Percentiles rank a stretch among this genome's conserved stretches.
Evolutionary conservation across 30 jellyfish, hydroid and myxozoan species (phyloP).

Genomic region (Rhopilema esculentum): DNA sequence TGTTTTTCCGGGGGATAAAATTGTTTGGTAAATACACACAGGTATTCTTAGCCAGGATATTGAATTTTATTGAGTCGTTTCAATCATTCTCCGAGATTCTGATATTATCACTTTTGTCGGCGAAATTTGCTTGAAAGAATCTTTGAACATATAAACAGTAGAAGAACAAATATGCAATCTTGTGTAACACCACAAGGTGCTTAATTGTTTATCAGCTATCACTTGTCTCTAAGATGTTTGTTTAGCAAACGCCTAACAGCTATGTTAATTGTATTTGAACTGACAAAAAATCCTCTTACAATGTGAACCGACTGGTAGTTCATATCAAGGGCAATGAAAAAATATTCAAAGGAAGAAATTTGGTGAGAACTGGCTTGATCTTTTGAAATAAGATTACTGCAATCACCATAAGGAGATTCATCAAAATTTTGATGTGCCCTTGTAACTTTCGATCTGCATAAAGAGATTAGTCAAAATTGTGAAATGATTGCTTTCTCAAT

Average conservation of each 20-base stretch:
- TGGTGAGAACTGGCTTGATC: too few relatives aligned
- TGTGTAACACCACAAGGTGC: not conserved
- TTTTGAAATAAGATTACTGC: too few relatives aligned
- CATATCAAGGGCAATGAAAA: too few relatives aligned
- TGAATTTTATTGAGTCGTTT: not conserved
- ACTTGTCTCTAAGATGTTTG: not conserved
- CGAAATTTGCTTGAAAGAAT: not conserved
- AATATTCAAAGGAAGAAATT: too few relatives aligned
- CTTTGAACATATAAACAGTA: not conserved
- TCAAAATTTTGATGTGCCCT: too few relatives aligned
- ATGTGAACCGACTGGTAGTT: too few relatives aligned
- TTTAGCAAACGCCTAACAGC: not conserved
- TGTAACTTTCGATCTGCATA: too few relatives aligned
- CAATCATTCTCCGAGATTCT: not conserved
- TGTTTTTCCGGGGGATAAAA: not conserved
- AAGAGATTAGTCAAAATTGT: too few relatives aligned
- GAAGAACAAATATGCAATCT: not conserved
- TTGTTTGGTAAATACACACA: not conserved
- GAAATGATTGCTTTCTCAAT: too few relatives aligned
- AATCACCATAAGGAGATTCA: too few relatives aligned
- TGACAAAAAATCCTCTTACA: too few relatives aligned
- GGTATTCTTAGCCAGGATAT: not conserved
- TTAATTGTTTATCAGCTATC: not conserved
- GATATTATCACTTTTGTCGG: not conserved
- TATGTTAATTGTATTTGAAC: too few relatives aligned